A percentile compares a stretch with the other conserved stretches of the same genome.
These are phyloP conservation scores for Bombus picipes DNA, from an alignment of 1,140 invertebrate genomes.

Conservation along the genomic window DNA sequence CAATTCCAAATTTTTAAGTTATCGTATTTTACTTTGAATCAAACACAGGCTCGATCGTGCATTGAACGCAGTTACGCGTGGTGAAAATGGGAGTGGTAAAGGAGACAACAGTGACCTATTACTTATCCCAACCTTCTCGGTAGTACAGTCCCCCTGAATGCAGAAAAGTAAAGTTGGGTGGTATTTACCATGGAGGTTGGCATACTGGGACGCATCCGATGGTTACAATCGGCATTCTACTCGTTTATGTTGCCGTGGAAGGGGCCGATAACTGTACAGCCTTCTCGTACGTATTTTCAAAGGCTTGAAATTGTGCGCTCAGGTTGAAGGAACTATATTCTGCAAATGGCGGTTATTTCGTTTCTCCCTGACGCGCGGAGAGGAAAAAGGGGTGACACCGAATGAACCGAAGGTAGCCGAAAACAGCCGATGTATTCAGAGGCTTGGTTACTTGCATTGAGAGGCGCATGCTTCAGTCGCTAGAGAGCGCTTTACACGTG, in stretches of 20 bases:
- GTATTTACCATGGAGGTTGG: conserved; percentile 39
- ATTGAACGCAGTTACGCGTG: not conserved
- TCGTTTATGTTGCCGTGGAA: conserved; percentile 36
- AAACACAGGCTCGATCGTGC: not conserved
- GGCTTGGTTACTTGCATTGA: conserved; percentile 55
- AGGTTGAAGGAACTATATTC: conserved; percentile 66
- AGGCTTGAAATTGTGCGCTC: conserved; percentile 52
- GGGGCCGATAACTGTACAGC: conserved; percentile 65
- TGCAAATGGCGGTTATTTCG: conserved; percentile 70
- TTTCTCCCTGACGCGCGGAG: conserved; percentile 25
- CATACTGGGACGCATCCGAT: conserved; percentile 48
- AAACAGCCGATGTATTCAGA: conserved; percentile 32
- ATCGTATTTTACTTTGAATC: not conserved
- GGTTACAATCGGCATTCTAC: conserved; percentile 55
- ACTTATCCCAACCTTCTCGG: not conserved
- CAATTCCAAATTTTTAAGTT: not conserved
- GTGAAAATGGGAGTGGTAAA: not conserved
- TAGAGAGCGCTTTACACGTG: conserved; percentile 76
- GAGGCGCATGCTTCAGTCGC: conserved; percentile 72
- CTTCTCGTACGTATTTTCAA: conserved; percentile 38
- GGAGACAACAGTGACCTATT: not conserved
- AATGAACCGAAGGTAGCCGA: conserved; percentile 49
- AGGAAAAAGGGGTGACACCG: conserved; percentile 57
- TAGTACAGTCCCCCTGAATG: not conserved
- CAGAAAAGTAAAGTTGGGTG: conserved; percentile 15